Evolutionary conservation across 2,888 invertebrate species (phyloP).

Genomic region (Macrosiphum euphorbiae): DNA sequence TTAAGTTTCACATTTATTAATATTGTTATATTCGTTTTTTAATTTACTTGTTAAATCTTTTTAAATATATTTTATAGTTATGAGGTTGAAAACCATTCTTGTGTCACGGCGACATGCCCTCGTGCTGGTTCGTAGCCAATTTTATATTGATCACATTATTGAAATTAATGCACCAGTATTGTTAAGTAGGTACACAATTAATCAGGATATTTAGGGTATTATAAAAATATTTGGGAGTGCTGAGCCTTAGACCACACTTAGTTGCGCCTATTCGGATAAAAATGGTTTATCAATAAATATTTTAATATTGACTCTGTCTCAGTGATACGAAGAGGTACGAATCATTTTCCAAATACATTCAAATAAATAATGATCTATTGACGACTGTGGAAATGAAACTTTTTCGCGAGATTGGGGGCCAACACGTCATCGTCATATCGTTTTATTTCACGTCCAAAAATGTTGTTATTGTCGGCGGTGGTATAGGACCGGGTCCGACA

Average conservation of each 20-base stretch:
- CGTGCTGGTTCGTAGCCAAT: not conserved
- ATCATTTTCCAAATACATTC: not conserved
- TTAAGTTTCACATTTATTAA: not conserved
- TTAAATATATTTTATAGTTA: not conserved
- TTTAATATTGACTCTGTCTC: not conserved
- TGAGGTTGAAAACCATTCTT: not conserved
- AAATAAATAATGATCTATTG: not conserved
- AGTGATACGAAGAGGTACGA: not conserved
- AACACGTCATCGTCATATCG: not conserved
- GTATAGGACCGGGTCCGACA: not conserved
- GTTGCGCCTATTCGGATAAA: not conserved
- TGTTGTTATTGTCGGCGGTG: not conserved
- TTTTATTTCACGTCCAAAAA: not conserved
- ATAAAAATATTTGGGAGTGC: not conserved
- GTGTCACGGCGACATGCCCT: not conserved
- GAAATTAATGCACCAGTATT: not conserved
- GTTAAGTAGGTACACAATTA: not conserved
- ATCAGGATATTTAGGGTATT: not conserved
- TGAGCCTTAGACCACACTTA: not conserved
- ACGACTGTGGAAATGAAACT: not conserved
- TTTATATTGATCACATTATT: not conserved
- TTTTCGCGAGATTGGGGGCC: not conserved
- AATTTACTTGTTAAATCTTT: not conserved
- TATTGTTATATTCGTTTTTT: not conserved
- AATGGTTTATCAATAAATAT: not conserved